phyloP scores from a whole-genome alignment of 2,888 invertebrate genomes.

The Synanthedon formicaeformis region DNA sequence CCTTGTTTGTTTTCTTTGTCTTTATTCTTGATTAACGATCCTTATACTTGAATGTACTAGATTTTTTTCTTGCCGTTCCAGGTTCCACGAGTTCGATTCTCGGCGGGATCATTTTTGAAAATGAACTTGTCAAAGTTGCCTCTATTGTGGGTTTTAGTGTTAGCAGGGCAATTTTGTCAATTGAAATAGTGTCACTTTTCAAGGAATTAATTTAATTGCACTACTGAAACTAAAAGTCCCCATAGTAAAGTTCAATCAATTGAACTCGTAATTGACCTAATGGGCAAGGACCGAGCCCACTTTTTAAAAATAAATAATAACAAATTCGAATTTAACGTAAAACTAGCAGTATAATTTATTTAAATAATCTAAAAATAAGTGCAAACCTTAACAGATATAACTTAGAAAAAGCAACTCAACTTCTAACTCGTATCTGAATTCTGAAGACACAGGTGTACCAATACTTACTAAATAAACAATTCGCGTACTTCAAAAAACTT shows the following conservation, averaged over 20 bases:
- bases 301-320: background rate
- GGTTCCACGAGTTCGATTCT: no score
- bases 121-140: no score
- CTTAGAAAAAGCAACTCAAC: background rate
- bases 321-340: background rate
- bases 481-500: background rate
- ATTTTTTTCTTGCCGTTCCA: background rate
- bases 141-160: no score
- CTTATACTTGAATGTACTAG: constrained; percentile 30
- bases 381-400: background rate
- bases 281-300: no score
- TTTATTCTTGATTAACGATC: constrained; percentile 5
- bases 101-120: no score
- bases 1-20: constrained; percentile 8
- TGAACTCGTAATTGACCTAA: no score
- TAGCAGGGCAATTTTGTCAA: no score
- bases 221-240: no score
- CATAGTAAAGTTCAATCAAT: background rate
- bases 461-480: background rate
- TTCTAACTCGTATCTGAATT: no score
- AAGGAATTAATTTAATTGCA: no score
- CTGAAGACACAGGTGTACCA: background rate
- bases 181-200: no score
- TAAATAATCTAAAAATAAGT: background rate
- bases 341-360: background rate